A percentile compares a stretch with the other conserved stretches of the same genome.
phyloP scores from a whole-genome alignment of 2,113 vertebrate genomes.

The Progne subis region DNA sequence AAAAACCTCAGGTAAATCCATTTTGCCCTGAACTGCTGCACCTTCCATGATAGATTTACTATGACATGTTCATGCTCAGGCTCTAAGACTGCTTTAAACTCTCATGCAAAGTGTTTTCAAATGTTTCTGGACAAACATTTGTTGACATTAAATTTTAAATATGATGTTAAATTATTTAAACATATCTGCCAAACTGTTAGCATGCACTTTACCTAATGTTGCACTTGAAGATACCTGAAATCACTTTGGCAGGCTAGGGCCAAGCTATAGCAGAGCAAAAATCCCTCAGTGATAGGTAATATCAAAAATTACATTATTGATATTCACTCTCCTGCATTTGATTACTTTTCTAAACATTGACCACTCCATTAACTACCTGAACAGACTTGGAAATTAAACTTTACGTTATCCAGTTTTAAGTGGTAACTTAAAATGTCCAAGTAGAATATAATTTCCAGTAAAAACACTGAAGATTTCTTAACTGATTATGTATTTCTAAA shows the following conservation, averaged over 20 bases:
- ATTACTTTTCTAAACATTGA: neutral
- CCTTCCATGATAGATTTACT: neutral
- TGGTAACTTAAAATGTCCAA: neutral
- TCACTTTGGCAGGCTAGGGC: neutral
- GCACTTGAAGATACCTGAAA: neutral
- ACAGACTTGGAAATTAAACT: neutral
- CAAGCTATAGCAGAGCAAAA: neutral
- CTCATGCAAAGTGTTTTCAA: neutral
- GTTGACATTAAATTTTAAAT: slow-evolving; percentile 26
- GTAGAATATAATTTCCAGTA: neutral
- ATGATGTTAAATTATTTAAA: slow-evolving; percentile 11
- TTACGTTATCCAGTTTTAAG: neutral
- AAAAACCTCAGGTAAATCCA: neutral
- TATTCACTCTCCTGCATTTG: neutral
- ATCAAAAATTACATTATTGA: neutral
- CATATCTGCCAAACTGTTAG: neutral
- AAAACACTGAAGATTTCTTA: neutral
- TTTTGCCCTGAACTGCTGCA: neutral
- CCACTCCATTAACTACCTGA: neutral
- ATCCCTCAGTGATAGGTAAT: accelerated
- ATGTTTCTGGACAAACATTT: slow-evolving; percentile 4
- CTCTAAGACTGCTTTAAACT: neutral
- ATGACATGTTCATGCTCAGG: neutral
- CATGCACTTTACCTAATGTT: neutral
- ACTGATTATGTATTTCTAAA: neutral